A percentile compares a stretch with the other conserved stretches of the same genome.
These are phyloP conservation scores for Sciurus vulgaris DNA, from an alignment of 2,797 vertebrate genomes.

Conservation along the genomic window DNA sequence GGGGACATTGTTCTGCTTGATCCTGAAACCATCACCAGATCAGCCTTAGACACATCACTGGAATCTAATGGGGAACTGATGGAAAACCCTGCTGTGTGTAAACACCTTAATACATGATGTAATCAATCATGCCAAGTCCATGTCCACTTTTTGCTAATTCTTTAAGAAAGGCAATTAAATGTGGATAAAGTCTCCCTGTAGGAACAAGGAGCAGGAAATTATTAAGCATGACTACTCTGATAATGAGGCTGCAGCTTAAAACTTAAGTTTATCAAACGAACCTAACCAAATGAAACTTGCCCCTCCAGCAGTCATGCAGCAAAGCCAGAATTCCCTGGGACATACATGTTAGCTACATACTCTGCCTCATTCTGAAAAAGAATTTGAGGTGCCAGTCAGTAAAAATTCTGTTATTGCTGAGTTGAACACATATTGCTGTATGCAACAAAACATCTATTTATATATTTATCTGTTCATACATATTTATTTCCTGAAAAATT, in stretches of 20 bases:
- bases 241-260: conserved; percentile 17
- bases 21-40: not conserved
- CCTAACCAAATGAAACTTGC: not conserved
- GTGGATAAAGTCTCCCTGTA: not conserved
- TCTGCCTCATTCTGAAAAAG: not conserved
- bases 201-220: not conserved
- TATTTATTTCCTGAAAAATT: conserved; percentile 6
- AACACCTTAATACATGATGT: not conserved
- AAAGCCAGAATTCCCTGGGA: not conserved
- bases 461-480: not conserved
- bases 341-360: not conserved
- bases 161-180: conserved; percentile 22
- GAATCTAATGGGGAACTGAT: not conserved
- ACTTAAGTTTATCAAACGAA: not conserved
- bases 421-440: not conserved
- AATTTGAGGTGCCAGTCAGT: not conserved
- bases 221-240: not conserved
- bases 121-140: not conserved
- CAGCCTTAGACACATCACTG: not conserved
- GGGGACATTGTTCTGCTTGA: not conserved
- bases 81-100: not conserved
- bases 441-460: not conserved
- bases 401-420: not conserved
- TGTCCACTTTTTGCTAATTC: not conserved
- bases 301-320: not conserved